Conservation (phyloP, 2,797 vertebrate genomes). For the Cossypha dichroa region DNA sequence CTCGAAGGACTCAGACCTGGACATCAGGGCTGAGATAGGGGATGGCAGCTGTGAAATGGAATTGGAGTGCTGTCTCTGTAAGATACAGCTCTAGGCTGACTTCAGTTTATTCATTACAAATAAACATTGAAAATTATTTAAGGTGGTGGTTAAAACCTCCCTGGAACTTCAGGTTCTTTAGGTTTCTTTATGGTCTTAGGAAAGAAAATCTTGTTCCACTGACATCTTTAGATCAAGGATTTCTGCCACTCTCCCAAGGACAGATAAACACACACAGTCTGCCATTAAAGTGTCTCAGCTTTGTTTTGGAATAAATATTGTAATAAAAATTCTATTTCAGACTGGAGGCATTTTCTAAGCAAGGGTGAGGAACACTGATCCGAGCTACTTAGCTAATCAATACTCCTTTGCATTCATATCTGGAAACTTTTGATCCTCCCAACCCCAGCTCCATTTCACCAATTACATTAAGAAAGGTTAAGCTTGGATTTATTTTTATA, state of each 20-base stretch:
- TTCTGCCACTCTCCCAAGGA: not conserved
- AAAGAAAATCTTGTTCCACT: not conserved
- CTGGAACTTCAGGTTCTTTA: not conserved
- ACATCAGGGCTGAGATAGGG: not conserved
- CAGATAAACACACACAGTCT: not conserved
- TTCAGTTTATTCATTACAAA: not conserved
- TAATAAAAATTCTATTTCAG: not conserved
- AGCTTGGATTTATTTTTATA: not conserved
- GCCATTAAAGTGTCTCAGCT: not conserved
- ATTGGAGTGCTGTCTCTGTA: not conserved
- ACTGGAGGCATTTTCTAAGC: not conserved
- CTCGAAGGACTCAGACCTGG: not conserved
- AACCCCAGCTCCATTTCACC: not conserved
- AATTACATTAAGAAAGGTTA: not conserved
- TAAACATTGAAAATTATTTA: not conserved
- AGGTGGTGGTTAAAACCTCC: not conserved
- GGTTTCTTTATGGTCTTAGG: not conserved
- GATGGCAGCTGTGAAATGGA: not conserved
- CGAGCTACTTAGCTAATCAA: not conserved
- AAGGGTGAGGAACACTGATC: not conserved
- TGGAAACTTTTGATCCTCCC: not conserved
- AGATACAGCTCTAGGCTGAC: not conserved
- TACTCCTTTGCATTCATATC: not conserved
- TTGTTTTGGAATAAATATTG: not conserved
- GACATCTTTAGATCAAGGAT: not conserved